Conservation (phyloP, 2,797 vertebrate genomes). For the Karalla daura region DNA sequence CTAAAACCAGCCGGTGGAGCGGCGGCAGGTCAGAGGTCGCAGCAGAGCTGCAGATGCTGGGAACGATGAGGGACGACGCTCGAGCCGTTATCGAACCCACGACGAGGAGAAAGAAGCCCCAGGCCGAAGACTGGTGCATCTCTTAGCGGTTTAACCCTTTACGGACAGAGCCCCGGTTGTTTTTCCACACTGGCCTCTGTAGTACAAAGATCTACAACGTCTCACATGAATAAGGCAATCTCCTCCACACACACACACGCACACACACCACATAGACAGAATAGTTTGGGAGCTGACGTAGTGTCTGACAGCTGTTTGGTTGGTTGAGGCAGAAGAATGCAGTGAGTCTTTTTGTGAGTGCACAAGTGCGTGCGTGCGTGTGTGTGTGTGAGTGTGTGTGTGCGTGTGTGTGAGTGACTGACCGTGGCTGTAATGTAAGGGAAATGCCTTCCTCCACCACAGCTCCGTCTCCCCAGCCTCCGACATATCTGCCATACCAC, state of each 20-base stretch:
- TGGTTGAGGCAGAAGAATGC: constrained; percentile 69
- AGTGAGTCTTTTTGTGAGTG: constrained; percentile 18
- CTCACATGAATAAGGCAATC: constrained; percentile 22
- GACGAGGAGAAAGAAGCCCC: too few species aligned
- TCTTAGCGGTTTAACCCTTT: too few species aligned
- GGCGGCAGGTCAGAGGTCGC: neutral
- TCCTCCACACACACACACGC: constrained; percentile 31
- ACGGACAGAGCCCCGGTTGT: too few species aligned
- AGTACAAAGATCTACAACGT: constrained; percentile 28
- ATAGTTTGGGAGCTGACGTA: constrained; percentile 74
- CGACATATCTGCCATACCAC: constrained; percentile 62
- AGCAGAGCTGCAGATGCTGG: neutral
- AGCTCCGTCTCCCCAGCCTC: constrained; percentile 64
- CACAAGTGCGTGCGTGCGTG: neutral
- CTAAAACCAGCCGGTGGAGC: constrained; percentile 28
- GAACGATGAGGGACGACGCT: too few species aligned
- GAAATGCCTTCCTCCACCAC: constrained; percentile 77
- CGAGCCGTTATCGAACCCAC: too few species aligned
- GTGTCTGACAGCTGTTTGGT: constrained; percentile 79
- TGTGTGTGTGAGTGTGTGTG: constrained; percentile 1
- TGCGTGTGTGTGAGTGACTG: constrained; percentile 45
- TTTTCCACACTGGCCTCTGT: too few species aligned
- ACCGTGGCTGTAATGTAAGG: constrained; percentile 63
- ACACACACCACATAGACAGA: constrained; percentile 34
- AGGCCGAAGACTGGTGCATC: too few species aligned